These are phyloP conservation scores for Orgyia antiqua DNA, from an alignment of 2,888 invertebrate species.

Conservation along the genomic window DNA sequence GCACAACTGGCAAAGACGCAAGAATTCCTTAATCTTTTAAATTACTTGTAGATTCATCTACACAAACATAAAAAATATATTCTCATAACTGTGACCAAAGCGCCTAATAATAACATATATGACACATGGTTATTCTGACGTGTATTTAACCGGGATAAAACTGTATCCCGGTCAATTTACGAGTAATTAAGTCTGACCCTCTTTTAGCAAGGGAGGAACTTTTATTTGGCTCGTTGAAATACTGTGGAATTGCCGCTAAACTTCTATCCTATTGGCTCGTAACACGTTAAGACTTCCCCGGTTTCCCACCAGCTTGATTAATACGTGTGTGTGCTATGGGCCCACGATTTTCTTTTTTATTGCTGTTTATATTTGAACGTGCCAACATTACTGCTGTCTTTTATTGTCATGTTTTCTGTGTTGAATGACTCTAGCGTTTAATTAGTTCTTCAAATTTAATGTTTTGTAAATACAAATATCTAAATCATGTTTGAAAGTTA, in stretches of 20 bases:
- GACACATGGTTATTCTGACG: slow-evolving; percentile 52
- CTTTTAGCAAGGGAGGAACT: slow-evolving; percentile 66
- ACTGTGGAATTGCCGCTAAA: slow-evolving; percentile 54
- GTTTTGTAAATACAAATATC: too few relatives aligned
- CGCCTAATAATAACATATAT: slow-evolving; percentile 43
- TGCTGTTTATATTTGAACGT: slow-evolving; percentile 21
- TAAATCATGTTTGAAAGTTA: too few relatives aligned
- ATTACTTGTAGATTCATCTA: too few relatives aligned
- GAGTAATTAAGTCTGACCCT: slow-evolving; percentile 77
- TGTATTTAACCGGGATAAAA: slow-evolving; percentile 62
- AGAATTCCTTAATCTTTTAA: too few relatives aligned
- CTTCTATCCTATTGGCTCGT: slow-evolving; percentile 54
- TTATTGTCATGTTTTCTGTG: background rate
- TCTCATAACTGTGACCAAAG: too few relatives aligned
- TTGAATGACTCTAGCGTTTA: background rate
- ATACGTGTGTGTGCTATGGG: slow-evolving; percentile 36
- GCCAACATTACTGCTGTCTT: background rate
- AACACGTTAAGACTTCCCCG: slow-evolving; percentile 51
- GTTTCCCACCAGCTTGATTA: slow-evolving; percentile 46
- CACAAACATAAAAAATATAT: too few relatives aligned
- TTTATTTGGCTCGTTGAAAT: slow-evolving; percentile 66
- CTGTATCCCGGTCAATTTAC: slow-evolving; percentile 72
- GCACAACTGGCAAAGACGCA: too few relatives aligned
- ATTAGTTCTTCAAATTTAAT: too few relatives aligned
- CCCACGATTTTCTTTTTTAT: slow-evolving; percentile 24